Conservation (phyloP, 2,888 invertebrate genomes). For the Pseudococcus jackbeardsleyi region DNA sequence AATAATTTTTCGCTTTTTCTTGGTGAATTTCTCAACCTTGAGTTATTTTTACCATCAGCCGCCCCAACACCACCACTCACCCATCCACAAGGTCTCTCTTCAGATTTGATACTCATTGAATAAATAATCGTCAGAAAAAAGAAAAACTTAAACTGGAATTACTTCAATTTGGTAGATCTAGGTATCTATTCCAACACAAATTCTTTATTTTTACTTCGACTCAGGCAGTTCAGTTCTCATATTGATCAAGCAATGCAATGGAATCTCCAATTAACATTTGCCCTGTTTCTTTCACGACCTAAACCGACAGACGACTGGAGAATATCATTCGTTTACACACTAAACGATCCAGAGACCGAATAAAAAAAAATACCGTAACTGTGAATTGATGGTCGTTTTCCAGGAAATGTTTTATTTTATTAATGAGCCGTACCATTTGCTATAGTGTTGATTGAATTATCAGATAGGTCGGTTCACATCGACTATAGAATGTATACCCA, state of each 20-base stretch:
- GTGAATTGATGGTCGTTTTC: conserved; percentile 4
- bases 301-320: background rate
- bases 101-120: too few species aligned
- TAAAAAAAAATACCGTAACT: background rate
- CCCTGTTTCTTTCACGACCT: background rate
- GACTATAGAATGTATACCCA: background rate
- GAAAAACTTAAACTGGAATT: too few species aligned
- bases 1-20: too few species aligned
- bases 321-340: background rate
- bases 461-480: background rate
- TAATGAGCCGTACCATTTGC: conserved; percentile 27
- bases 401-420: conserved; percentile 9
- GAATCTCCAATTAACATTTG: background rate
- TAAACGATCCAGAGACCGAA: background rate
- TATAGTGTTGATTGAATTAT: conserved; percentile 1
- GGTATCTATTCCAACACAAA: too few species aligned
- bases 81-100: too few species aligned
- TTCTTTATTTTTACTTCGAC: too few species aligned
- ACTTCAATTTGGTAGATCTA: too few species aligned
- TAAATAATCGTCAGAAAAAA: too few species aligned
- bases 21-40: too few species aligned
- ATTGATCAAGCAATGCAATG: background rate
- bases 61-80: too few species aligned
- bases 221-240: too few species aligned
- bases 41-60: too few species aligned